A percentile compares a stretch with the other conserved stretches of the same genome.
Evolutionary conservation across 2,888 invertebrate species (phyloP).

Genomic region (Lordiphosa fenestrarum): DNA sequence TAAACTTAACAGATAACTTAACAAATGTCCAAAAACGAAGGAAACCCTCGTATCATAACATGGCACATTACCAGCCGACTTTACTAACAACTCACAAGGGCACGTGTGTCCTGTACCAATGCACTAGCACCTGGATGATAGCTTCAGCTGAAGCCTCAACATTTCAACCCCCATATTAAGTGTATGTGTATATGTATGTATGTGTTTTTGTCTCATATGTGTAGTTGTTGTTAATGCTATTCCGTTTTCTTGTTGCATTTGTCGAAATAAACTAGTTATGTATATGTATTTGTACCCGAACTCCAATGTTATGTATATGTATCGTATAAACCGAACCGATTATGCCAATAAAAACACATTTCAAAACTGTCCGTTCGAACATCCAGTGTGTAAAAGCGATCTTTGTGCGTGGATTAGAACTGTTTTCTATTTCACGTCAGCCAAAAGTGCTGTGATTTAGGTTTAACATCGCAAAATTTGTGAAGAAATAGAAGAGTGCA

Average conservation of each 20-base stretch:
- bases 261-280: slow-evolving; percentile 37
- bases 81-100: slow-evolving; percentile 29
- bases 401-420: background rate
- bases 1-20: slow-evolving; percentile 35
- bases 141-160: slow-evolving; percentile 24
- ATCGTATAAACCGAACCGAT: slow-evolving; percentile 20
- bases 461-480: too few relatives aligned
- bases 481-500: too few relatives aligned
- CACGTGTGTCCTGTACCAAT: slow-evolving; percentile 42
- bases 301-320: slow-evolving; percentile 3
- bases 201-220: slow-evolving; percentile 15
- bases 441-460: too few relatives aligned
- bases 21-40: slow-evolving; percentile 23
- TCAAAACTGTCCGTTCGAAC: slow-evolving; percentile 33
- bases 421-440: too few relatives aligned
- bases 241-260: slow-evolving; percentile 36
- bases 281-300: slow-evolving; percentile 5
- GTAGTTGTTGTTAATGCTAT: slow-evolving; percentile 36
- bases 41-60: slow-evolving; percentile 16
- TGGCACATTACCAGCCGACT: slow-evolving; percentile 19
- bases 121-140: slow-evolving; percentile 29
- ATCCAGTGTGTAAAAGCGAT: background rate
- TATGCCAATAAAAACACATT: slow-evolving; percentile 56
- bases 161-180: slow-evolving; percentile 27
- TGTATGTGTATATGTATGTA: slow-evolving; percentile 5